These are phyloP conservation scores for Ecliptopera silaceata DNA, from an alignment of 2,888 invertebrate species.

Conservation along the genomic window DNA sequence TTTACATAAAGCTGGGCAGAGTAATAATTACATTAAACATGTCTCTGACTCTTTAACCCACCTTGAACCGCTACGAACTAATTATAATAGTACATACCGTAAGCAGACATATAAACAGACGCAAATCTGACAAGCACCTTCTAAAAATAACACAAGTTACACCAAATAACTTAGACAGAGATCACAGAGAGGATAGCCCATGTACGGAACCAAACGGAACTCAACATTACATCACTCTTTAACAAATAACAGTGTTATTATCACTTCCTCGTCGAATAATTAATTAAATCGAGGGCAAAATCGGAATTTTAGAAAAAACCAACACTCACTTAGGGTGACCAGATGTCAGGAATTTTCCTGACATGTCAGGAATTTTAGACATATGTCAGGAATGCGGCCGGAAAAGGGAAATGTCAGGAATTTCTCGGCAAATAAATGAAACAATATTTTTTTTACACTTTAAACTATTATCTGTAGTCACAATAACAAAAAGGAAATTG, in stretches of 20 bases:
- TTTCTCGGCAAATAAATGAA: too few relatives aligned
- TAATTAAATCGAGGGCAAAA: conserved; percentile 49
- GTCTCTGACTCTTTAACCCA: conserved; percentile 25
- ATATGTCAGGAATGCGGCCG: too few relatives aligned
- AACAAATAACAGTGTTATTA: conserved; percentile 72
- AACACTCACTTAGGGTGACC: conserved; percentile 40
- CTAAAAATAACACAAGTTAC: conserved; percentile 71
- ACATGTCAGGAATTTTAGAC: too few relatives aligned
- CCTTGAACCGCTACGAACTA: conserved; percentile 30
- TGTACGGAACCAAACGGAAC: conserved; percentile 17
- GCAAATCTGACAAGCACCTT: conserved; percentile 44
- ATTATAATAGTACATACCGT: conserved; percentile 18
- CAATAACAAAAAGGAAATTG: too few relatives aligned
- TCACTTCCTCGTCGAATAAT: conserved; percentile 59
- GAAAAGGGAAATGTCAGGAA: too few relatives aligned
- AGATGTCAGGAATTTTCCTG: too few relatives aligned
- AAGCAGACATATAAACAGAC: conserved; percentile 61
- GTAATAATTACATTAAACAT: conserved; percentile 14
- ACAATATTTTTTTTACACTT: too few relatives aligned
- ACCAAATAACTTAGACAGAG: too few relatives aligned
- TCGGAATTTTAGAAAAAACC: conserved; percentile 32
- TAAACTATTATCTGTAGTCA: too few relatives aligned
- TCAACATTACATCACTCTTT: conserved; percentile 42
- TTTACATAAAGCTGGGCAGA: too few relatives aligned
- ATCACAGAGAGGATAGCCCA: conserved; percentile 25